Base-by-base conservation (phyloP, 2,113 vertebrate genomes). In the Mystacornis crossleyi region DNA sequence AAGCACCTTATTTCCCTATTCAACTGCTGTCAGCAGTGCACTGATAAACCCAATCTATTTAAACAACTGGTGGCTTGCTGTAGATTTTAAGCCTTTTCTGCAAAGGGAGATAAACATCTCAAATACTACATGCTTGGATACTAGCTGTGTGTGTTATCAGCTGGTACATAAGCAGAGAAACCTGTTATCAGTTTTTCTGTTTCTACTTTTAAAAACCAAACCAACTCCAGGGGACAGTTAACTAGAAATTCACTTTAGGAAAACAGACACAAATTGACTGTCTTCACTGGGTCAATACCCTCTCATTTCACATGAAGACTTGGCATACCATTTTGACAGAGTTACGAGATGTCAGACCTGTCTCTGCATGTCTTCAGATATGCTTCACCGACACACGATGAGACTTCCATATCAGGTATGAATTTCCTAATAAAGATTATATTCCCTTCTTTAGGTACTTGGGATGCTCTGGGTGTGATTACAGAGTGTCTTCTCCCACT, bases 81-180 rank as follows among this genome's bases (percentile, higher is more conserved):
- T 55, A 70, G 14, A 53, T 90, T 86, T 87, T n/a, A 84, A 91
- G 29, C 9, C 16, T 86, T 90, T 77, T 78, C 48, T 93, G 24
- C n/a, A 88, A 94, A 93, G 21, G 12, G 8, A 83, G 51, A 43
- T 60, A 95, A 90, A 38, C 10, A 81, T 65, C 73, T 92, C 40
- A 85, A 79, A 72, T 53, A 47, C 43, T 54, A 58, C n/a, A 43
- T 58, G 23, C 8, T 51, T 91, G 48, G 65, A 69, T 69, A 54
- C n/a, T 24, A 51, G n/a, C 26, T 90, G 25, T 67, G 20, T 79
- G 43, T 53, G 58, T 48, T 50, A 70, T 70, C 74, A 73, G 50
- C 33, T 34, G n/a, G 50, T n/a, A 45, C 21, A 45, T n/a, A 62
- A 82, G 42, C 50, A 70, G 60, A 90, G 42, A 82, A 88, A 20